phyloP scores from a whole-genome alignment of 2,113 vertebrate species.

The Xenopus borealis region DNA sequence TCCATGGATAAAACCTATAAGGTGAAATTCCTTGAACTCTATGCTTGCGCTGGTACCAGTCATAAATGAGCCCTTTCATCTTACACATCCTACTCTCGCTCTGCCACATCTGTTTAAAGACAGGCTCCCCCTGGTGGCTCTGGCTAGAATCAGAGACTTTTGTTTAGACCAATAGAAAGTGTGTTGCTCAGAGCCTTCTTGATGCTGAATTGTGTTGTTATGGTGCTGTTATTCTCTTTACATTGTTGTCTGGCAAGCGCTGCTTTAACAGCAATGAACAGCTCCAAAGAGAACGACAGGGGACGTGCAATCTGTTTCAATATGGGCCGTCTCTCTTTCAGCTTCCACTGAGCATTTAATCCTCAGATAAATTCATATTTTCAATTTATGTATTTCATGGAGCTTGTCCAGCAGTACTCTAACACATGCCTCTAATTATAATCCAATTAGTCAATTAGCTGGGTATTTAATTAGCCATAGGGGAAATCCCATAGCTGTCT shows the following conservation, averaged over 20 bases:
- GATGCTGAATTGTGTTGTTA: background rate
- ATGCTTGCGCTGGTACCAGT: too few relatives aligned
- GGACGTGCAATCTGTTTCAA: too few relatives aligned
- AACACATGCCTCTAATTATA: conserved; percentile 18
- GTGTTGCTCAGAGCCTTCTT: background rate
- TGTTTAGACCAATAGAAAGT: too few relatives aligned
- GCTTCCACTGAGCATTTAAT: background rate
- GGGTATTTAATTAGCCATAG: background rate
- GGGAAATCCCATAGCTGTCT: background rate
- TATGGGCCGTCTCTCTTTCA: background rate
- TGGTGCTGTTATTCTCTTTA: background rate
- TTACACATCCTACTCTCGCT: too few relatives aligned
- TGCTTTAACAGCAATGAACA: background rate
- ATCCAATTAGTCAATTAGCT: conserved; percentile 2
- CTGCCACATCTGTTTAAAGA: too few relatives aligned
- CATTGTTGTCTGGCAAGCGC: background rate
- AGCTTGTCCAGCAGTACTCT: conserved; percentile 1
- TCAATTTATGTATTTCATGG: conserved; percentile 2
- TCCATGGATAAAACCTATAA: too few relatives aligned
- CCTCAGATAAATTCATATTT: background rate
- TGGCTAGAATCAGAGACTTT: background rate
- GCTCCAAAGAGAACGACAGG: too few relatives aligned
- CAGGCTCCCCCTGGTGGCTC: background rate
- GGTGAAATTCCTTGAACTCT: too few relatives aligned
- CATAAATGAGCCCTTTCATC: too few relatives aligned